phyloP scores from a whole-genome alignment of 2,797 vertebrate genomes.

The Myotis daubentonii region DNA sequence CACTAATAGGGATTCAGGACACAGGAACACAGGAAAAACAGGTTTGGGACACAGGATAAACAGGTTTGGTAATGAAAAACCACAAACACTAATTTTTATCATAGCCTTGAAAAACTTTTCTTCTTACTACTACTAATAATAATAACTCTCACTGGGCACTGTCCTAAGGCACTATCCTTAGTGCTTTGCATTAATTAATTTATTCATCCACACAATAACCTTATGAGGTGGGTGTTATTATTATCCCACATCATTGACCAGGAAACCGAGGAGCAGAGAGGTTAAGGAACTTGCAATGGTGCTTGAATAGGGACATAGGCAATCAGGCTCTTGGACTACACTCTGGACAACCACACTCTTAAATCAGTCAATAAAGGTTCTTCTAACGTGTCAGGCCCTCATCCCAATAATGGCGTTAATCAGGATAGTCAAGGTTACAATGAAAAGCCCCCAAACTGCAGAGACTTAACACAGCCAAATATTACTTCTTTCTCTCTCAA shows the following conservation, averaged over 20 bases:
- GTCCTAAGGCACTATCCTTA: neutral
- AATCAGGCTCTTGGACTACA: neutral
- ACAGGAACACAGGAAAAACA: too few relatives aligned
- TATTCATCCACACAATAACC: neutral
- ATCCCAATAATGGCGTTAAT: neutral
- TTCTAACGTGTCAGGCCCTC: neutral
- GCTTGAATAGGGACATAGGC: neutral
- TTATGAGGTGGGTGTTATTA: neutral
- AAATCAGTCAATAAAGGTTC: neutral
- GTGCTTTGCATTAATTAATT: neutral
- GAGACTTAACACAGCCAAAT: neutral
- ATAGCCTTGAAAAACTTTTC: neutral
- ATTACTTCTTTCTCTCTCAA: neutral
- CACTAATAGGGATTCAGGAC: neutral
- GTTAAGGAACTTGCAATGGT: neutral
- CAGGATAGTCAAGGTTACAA: neutral
- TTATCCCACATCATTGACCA: neutral
- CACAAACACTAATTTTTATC: neutral
- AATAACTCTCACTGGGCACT: neutral
- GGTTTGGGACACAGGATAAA: neutral
- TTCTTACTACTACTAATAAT: neutral
- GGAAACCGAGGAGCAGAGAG: neutral
- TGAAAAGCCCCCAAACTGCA: neutral
- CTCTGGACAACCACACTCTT: neutral
- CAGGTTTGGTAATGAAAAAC: neutral